These are phyloP conservation scores for Takifugu ocellatus DNA, from an alignment of 2,797 vertebrate genomes.

Conservation along the genomic window DNA sequence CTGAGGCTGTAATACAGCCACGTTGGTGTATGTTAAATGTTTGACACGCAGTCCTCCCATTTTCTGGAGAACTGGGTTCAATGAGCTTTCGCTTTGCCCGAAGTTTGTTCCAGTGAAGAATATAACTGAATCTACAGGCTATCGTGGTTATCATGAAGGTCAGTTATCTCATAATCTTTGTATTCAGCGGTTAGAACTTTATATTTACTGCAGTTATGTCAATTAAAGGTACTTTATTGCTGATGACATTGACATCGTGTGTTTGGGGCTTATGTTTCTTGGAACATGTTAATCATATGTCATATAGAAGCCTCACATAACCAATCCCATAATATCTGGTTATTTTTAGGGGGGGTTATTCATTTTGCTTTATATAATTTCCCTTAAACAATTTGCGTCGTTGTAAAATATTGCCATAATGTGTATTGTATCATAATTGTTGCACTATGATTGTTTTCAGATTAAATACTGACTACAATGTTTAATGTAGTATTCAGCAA, in stretches of 20 bases:
- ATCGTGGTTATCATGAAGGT: slow-evolving; percentile 19
- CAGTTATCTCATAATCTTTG: slow-evolving; percentile 19
- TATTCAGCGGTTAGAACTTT: slow-evolving; percentile 18
- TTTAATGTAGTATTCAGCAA: slow-evolving; percentile 80
- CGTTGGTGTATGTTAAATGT: slow-evolving; percentile 29
- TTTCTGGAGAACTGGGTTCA: slow-evolving; percentile 18
- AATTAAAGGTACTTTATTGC: slow-evolving; percentile 54
- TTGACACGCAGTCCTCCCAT: slow-evolving; percentile 22
- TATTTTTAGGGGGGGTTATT: slow-evolving; percentile 27
- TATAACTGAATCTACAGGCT: too few relatives aligned
- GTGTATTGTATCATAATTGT: slow-evolving; percentile 80
- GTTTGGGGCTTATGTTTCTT: neutral
- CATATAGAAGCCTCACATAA: slow-evolving; percentile 30
- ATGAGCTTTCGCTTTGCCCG: slow-evolving; percentile 22
- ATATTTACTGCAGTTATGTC: slow-evolving; percentile 23
- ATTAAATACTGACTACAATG: slow-evolving; percentile 72
- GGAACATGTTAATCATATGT: slow-evolving; percentile 18
- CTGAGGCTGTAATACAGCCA: slow-evolving; percentile 20
- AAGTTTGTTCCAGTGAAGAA: slow-evolving; percentile 5
- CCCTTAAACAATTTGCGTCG: slow-evolving; percentile 70
- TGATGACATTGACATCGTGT: slow-evolving; percentile 13
- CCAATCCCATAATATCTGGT: slow-evolving; percentile 37
- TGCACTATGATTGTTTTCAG: slow-evolving; percentile 79
- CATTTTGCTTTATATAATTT: slow-evolving; percentile 54
- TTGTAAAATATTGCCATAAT: slow-evolving; percentile 76